A percentile compares a stretch with the other conserved stretches of the same genome.
These are phyloP conservation scores for Melinaea marsaeus DNA, from an alignment of 2,888 invertebrate genomes.

Conservation along the genomic window DNA sequence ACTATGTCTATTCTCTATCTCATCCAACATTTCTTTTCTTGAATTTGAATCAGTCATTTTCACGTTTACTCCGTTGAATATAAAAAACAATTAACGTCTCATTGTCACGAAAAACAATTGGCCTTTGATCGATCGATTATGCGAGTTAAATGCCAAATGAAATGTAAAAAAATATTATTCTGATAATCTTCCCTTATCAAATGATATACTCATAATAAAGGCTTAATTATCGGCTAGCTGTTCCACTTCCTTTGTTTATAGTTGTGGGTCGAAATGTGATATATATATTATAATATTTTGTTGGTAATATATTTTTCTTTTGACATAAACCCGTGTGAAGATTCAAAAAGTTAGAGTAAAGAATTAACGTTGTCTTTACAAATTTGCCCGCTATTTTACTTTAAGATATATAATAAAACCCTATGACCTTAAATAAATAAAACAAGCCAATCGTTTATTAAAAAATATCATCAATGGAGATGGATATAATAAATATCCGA, in stretches of 20 bases:
- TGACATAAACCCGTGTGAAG: too few species aligned
- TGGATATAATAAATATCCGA: too few species aligned
- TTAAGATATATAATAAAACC: too few species aligned
- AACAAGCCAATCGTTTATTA: too few species aligned
- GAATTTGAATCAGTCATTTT: conserved; percentile 49
- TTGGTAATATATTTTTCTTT: too few species aligned
- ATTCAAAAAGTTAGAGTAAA: too few species aligned
- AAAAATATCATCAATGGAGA: too few species aligned
- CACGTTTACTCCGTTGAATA: background rate
- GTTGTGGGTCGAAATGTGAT: background rate
- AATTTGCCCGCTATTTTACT: too few species aligned
- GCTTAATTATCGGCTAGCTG: conserved; percentile 48
- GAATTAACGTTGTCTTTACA: too few species aligned
- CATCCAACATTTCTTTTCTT: conserved; percentile 51
- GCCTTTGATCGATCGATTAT: conserved; percentile 38
- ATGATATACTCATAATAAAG: conserved; percentile 51
- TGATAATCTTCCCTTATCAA: conserved; percentile 47
- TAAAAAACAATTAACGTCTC: conserved; percentile 15
- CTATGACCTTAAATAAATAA: too few species aligned
- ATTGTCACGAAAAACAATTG: conserved; percentile 12
- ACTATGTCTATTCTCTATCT: conserved; percentile 54
- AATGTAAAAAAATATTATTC: conserved; percentile 51
- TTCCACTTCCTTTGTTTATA: conserved; percentile 32
- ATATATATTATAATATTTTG: background rate
- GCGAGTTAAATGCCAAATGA: conserved; percentile 64